phyloP scores from a whole-genome alignment of 2,113 vertebrate genomes.

The Crotalus tigris region DNA sequence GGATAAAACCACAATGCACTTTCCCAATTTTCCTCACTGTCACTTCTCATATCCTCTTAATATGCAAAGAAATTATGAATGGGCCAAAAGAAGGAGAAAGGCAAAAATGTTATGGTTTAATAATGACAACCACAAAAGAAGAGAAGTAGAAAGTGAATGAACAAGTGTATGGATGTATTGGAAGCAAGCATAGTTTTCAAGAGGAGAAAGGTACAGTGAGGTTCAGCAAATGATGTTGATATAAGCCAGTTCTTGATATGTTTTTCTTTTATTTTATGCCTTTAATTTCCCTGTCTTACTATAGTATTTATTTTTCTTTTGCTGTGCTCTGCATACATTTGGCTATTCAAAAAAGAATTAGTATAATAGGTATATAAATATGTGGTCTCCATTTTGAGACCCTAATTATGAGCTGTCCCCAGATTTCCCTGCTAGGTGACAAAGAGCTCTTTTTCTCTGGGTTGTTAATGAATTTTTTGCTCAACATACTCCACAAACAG shows the following conservation, averaged over 20 bases:
- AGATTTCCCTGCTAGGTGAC: not conserved
- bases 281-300: not conserved
- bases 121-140: not conserved
- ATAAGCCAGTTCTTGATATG: not conserved
- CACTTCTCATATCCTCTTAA: not conserved
- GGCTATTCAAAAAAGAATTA: not conserved
- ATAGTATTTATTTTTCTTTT: not conserved
- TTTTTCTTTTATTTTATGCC: not conserved
- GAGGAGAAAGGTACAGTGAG: not conserved
- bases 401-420: not conserved
- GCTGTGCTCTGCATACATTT: not conserved
- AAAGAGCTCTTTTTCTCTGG: not conserved
- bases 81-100: not conserved
- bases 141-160: not conserved
- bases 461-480: not conserved
- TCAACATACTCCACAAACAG: not conserved
- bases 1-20: not conserved
- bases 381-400: not conserved
- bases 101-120: not conserved
- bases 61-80: not conserved
- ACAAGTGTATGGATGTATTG: not conserved
- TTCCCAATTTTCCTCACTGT: not conserved
- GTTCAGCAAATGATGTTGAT: not conserved
- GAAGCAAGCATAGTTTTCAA: not conserved
- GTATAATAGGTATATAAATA: not conserved